These are phyloP conservation scores for Lochmaea crataegi DNA, from an alignment of 2,888 invertebrate species.

Conservation along the genomic window DNA sequence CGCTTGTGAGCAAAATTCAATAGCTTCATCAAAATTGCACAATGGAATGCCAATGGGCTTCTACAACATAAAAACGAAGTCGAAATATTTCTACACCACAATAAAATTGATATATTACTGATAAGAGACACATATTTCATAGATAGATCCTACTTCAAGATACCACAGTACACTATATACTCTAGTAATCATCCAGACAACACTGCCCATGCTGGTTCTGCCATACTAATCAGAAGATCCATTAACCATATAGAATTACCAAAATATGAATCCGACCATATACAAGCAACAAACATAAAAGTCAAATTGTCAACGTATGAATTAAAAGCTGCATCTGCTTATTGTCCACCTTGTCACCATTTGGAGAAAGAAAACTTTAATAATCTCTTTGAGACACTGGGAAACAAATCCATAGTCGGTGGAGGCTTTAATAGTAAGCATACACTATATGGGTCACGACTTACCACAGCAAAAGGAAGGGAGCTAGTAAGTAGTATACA, in stretches of 20 bases:
- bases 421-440: too few species aligned
- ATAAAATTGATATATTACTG: too few species aligned
- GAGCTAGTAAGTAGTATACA: too few species aligned
- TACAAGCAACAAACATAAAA: constrained; percentile 20
- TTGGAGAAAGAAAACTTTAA: constrained; percentile 39
- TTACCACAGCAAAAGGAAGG: too few species aligned
- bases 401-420: not conserved
- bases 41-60: constrained; percentile 22
- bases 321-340: constrained; percentile 18
- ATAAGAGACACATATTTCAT: constrained; percentile 45
- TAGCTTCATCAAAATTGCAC: constrained; percentile 18
- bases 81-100: too few species aligned
- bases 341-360: constrained; percentile 48
- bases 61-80: constrained; percentile 26
- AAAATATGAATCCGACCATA: constrained; percentile 24
- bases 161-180: constrained; percentile 32
- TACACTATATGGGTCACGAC: too few species aligned
- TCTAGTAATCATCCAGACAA: constrained; percentile 35
- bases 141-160: constrained; percentile 28
- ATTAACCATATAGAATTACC: constrained; percentile 33
- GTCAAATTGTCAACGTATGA: constrained; percentile 1
- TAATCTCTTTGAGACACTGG: not conserved
- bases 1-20: constrained; percentile 24
- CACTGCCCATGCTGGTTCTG: constrained; percentile 36
- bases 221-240: constrained; percentile 39